Evolutionary conservation across 1,140 invertebrate species (phyloP).

Genomic region (Drosophila nebulosa): DNA sequence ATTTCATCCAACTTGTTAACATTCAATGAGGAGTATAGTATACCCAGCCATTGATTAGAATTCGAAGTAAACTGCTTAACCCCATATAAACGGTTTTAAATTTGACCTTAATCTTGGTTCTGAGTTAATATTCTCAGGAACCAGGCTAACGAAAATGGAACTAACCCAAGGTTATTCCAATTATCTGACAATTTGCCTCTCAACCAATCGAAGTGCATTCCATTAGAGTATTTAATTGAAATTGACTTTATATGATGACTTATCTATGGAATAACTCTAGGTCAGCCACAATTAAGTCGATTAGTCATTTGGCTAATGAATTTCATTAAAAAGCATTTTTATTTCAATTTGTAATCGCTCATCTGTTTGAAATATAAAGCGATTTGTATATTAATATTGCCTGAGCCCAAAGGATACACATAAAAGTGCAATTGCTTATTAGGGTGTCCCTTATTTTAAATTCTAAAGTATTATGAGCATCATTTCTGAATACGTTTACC

Average conservation of each 20-base stretch:
- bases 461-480: background rate
- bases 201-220: background rate
- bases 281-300: background rate
- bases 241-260: background rate
- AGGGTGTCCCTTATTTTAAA: background rate
- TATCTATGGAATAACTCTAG: background rate
- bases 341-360: background rate
- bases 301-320: background rate
- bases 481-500: no score
- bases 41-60: no score
- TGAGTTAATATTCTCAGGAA: no score
- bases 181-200: no score
- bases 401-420: background rate
- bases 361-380: background rate
- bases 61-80: no score
- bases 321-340: background rate
- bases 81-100: no score
- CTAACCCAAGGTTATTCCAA: no score
- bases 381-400: background rate
- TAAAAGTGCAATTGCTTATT: conserved; percentile 24
- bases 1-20: no score
- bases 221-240: background rate
- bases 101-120: no score
- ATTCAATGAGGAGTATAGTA: no score
- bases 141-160: no score